Percentiles rank a stretch among this genome's conserved stretches.
These are phyloP conservation scores for Chorisops tibialis DNA, from an alignment of 2,888 invertebrate genomes.

Conservation along the genomic window DNA sequence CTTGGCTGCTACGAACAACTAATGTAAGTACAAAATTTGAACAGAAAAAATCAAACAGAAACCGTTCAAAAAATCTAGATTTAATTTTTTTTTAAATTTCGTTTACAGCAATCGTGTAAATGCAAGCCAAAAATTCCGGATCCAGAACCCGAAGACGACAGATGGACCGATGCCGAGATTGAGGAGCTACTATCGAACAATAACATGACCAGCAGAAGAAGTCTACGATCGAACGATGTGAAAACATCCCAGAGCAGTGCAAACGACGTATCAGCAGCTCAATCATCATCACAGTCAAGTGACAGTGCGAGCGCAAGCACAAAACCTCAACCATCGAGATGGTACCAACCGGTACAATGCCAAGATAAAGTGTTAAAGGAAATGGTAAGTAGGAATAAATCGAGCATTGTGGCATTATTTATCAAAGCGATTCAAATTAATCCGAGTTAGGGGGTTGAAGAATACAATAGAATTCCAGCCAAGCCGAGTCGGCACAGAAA, in stretches of 20 bases:
- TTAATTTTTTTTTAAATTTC: constrained; percentile 1
- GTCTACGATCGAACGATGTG: constrained; percentile 26
- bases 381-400: constrained; percentile 25
- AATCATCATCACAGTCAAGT: constrained; percentile 40
- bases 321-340: constrained; percentile 31
- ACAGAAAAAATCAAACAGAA: not conserved
- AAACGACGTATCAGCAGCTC: constrained; percentile 41
- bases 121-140: constrained; percentile 25
- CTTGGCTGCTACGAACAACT: constrained; percentile 51
- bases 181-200: constrained; percentile 26
- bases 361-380: constrained; percentile 36
- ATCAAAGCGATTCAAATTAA: too few relatives aligned
- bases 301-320: constrained; percentile 15
- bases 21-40: constrained; percentile 25
- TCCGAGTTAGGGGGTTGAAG: too few relatives aligned
- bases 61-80: not conserved
- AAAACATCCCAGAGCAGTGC: constrained; percentile 31
- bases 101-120: constrained; percentile 24
- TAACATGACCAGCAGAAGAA: constrained; percentile 24
- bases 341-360: constrained; percentile 34
- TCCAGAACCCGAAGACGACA: constrained; percentile 31
- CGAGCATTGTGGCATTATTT: too few relatives aligned
- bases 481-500: too few relatives aligned
- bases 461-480: too few relatives aligned
- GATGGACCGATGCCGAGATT: constrained; percentile 23